Conservation (phyloP, 2,797 vertebrate species). For the Tangara arthus region DNA sequence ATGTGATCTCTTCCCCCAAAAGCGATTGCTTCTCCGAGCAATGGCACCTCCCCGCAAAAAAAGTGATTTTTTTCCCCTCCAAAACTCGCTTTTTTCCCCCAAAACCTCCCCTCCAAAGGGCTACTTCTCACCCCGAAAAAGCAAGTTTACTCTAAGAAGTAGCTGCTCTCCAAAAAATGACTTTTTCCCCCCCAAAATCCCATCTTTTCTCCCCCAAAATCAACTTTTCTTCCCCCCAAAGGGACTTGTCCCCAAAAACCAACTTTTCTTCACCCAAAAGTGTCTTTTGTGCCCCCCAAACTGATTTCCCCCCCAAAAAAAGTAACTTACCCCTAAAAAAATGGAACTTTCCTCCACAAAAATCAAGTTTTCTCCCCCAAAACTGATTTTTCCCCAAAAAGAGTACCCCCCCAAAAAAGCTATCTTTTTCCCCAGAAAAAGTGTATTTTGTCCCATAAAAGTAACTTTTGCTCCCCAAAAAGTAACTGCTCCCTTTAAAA, state of each 20-base stretch:
- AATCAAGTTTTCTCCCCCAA: not conserved
- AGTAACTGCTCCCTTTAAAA: not conserved
- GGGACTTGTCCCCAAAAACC: too few relatives aligned
- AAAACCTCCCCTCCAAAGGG: not conserved
- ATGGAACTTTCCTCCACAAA: not conserved
- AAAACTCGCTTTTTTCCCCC: not conserved
- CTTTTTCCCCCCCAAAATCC: rapidly evolving
- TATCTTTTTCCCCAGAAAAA: too few relatives aligned
- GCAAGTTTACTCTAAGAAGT: not conserved
- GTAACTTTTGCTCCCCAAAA: not conserved
- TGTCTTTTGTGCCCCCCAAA: not conserved
- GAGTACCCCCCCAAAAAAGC: not conserved
- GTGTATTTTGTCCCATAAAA: not conserved
- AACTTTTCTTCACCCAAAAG: not conserved
- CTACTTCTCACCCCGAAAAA: rapidly evolving
- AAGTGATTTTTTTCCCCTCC: not conserved
- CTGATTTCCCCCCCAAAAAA: not conserved
- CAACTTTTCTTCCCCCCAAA: not conserved
- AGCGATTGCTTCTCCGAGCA: rapidly evolving
- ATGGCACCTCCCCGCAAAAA: rapidly evolving
- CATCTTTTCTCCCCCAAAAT: rapidly evolving
- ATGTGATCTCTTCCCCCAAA: not conserved
- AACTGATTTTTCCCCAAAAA: not conserved
- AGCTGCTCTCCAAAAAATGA: not conserved
- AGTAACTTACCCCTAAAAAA: not conserved